phyloP scores from a whole-genome alignment of 2,888 invertebrate species.

The Philereme transversata region DNA sequence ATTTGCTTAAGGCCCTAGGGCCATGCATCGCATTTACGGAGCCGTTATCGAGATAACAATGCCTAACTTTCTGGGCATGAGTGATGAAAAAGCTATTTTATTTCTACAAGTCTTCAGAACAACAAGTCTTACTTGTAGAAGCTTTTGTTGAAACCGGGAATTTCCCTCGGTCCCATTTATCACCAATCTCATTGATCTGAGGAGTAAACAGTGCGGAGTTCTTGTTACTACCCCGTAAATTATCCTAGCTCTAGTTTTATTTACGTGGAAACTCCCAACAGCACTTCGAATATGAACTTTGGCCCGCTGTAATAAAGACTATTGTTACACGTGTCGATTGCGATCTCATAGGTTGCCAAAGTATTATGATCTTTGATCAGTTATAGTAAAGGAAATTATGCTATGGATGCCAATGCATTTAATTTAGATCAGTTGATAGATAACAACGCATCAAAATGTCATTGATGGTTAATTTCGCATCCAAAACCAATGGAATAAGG shows the following conservation, averaged over 20 bases:
- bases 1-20: too few relatives aligned
- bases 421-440: neutral
- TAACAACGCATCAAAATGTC: neutral
- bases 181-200: constrained; percentile 16
- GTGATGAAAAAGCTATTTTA: too few relatives aligned
- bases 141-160: neutral
- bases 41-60: too few relatives aligned
- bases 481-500: neutral
- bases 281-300: constrained; percentile 12
- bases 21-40: too few relatives aligned
- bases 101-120: too few relatives aligned
- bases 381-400: constrained; percentile 1
- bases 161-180: constrained; percentile 4
- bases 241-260: constrained; percentile 39
- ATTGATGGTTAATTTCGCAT: neutral
- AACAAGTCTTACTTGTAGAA: too few relatives aligned
- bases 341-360: neutral
- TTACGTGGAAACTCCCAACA: constrained; percentile 28
- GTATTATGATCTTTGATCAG: constrained; percentile 1
- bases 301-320: constrained; percentile 1
- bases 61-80: too few relatives aligned
- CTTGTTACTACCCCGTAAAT: constrained; percentile 31
- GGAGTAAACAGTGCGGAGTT: constrained; percentile 20
- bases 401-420: neutral
- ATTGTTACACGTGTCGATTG: neutral